Percentiles rank a stretch among this genome's conserved stretches.
These are phyloP conservation scores for Philereme transversata DNA, from an alignment of 2,888 invertebrate genomes.

Conservation along the genomic window DNA sequence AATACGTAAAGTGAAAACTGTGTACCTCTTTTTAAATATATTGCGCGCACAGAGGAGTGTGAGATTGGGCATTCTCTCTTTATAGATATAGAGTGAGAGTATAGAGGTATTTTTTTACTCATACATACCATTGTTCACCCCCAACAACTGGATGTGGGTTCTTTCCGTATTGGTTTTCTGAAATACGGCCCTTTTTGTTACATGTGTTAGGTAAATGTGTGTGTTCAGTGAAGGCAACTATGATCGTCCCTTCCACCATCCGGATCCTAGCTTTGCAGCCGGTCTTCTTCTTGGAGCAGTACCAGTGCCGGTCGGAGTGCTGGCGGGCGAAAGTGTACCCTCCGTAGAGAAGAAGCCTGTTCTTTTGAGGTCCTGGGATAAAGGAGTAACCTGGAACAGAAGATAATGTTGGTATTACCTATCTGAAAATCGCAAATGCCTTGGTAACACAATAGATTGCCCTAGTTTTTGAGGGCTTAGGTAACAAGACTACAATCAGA, in stretches of 20 bases:
- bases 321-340: conserved; percentile 52
- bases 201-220: conserved; percentile 12
- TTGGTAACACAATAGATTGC: background rate
- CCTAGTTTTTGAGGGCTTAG: background rate
- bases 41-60: no score
- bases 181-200: background rate
- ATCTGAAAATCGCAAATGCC: background rate
- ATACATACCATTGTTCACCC: background rate
- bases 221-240: conserved; percentile 9
- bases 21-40: no score
- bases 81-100: no score
- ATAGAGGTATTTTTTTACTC: background rate
- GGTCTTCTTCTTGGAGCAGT: conserved; percentile 52
- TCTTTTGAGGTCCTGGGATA: conserved; percentile 42
- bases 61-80: no score
- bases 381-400: conserved; percentile 40
- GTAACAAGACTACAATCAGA: background rate
- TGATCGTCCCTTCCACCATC: conserved; percentile 17
- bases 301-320: conserved; percentile 48
- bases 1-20: no score
- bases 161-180: background rate
- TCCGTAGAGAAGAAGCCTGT: conserved; percentile 35
- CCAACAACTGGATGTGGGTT: background rate
- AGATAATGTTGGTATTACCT: background rate
- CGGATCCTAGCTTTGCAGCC: conserved; percentile 46